Evolutionary conservation across 2,113 vertebrate species (phyloP).

Genomic region (Marmota flaviventris): DNA sequence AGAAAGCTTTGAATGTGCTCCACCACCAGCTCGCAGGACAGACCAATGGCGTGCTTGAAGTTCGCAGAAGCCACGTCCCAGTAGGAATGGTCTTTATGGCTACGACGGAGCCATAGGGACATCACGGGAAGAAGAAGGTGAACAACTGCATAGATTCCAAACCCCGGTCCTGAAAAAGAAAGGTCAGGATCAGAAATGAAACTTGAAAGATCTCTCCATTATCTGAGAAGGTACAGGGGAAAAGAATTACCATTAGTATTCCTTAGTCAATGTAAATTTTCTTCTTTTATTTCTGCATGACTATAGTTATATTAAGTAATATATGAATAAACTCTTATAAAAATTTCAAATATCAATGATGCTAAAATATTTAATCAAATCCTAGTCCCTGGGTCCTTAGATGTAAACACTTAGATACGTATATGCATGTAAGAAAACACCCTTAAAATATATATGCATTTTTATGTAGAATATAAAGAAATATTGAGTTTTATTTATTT

Average conservation of each 20-base stretch:
- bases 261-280: neutral
- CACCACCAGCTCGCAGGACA: conserved; percentile 97
- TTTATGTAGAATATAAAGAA: conserved; percentile 2
- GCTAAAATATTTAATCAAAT: neutral
- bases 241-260: neutral
- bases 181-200: neutral
- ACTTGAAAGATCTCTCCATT: neutral
- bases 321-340: neutral
- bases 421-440: neutral
- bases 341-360: conserved; percentile 24
- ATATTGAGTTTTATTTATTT: neutral
- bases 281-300: neutral
- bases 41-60: conserved; percentile 98
- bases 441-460: neutral
- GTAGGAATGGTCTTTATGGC: conserved; percentile 96
- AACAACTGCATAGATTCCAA: conserved; percentile 97
- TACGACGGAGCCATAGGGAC: conserved; percentile 97
- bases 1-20: conserved; percentile 97
- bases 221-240: neutral
- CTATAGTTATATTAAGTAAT: neutral
- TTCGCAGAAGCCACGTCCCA: conserved; percentile 97
- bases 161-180: conserved; percentile 93
- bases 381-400: neutral
- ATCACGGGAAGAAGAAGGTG: conserved; percentile 98
- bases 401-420: neutral